phyloP scores from a whole-genome alignment of 2,113 vertebrate species.

The Gymnarchus niloticus region DNA sequence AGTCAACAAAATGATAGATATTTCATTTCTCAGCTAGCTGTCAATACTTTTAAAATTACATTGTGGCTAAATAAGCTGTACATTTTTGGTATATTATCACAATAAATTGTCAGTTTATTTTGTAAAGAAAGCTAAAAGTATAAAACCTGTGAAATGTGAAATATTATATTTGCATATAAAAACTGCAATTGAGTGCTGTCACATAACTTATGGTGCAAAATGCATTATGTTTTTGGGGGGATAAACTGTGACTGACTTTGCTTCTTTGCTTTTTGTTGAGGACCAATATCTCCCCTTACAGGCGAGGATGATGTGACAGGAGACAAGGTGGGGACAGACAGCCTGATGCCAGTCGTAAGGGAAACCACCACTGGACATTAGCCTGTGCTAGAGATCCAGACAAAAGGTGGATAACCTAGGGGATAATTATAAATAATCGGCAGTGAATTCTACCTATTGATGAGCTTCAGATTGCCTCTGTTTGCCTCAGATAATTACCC shows the following conservation, averaged over 20 bases:
- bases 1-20: too few relatives aligned
- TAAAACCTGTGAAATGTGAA: background rate
- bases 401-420: conserved; percentile 13
- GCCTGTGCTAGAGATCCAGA: background rate
- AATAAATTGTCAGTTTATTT: too few relatives aligned
- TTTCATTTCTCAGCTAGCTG: too few relatives aligned
- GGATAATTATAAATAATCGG: conserved; percentile 23
- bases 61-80: too few relatives aligned
- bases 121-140: too few relatives aligned
- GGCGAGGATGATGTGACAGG: background rate
- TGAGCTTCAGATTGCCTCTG: conserved; percentile 18
- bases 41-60: too few relatives aligned
- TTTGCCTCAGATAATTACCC: conserved; percentile 21
- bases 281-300: background rate
- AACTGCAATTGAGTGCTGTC: background rate
- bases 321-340: background rate
- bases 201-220: background rate
- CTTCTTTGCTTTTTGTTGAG: background rate
- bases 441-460: conserved; percentile 17
- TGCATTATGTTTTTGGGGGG: background rate
- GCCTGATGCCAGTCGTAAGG: background rate
- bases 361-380: background rate
- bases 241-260: background rate
- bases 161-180: background rate
- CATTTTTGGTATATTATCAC: too few relatives aligned